A percentile compares a stretch with the other conserved stretches of the same genome.
Evolutionary conservation across 1,140 invertebrate species (phyloP).

Genomic region (Aphaenogaster floridana): DNA sequence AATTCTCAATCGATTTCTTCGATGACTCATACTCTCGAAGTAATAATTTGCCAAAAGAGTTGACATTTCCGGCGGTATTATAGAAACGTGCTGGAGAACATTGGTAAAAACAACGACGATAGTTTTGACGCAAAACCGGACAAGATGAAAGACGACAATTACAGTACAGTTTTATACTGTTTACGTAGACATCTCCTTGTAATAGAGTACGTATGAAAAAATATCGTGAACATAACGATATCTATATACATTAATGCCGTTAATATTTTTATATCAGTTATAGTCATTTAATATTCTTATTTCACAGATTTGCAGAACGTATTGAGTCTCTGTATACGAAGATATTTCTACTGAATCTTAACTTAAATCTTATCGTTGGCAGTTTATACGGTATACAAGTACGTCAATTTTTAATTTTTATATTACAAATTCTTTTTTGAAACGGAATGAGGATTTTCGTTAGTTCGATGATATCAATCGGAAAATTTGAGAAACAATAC

Average conservation of each 20-base stretch:
- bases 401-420: neutral
- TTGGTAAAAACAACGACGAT: neutral
- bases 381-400: constrained; percentile 33
- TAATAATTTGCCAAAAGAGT: neutral
- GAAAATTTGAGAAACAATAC: neutral
- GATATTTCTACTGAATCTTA: constrained; percentile 8
- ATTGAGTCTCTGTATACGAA: constrained; percentile 22
- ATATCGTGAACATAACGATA: neutral
- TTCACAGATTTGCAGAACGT: constrained; percentile 18
- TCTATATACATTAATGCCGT: neutral
- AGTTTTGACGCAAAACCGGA: neutral
- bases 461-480: neutral
- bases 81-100: constrained; percentile 15
- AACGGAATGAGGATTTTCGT: neutral
- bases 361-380: neutral
- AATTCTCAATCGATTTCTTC: neutral
- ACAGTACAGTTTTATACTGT: neutral
- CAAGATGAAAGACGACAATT: constrained; percentile 11
- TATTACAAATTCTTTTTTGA: neutral
- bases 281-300: neutral
- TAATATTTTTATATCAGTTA: neutral
- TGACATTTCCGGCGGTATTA: neutral
- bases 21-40: neutral
- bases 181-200: constrained; percentile 21
- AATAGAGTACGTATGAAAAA: constrained; percentile 15